Base-by-base conservation (phyloP, 1,140 invertebrate species). In the Zophobas morio region DNA sequence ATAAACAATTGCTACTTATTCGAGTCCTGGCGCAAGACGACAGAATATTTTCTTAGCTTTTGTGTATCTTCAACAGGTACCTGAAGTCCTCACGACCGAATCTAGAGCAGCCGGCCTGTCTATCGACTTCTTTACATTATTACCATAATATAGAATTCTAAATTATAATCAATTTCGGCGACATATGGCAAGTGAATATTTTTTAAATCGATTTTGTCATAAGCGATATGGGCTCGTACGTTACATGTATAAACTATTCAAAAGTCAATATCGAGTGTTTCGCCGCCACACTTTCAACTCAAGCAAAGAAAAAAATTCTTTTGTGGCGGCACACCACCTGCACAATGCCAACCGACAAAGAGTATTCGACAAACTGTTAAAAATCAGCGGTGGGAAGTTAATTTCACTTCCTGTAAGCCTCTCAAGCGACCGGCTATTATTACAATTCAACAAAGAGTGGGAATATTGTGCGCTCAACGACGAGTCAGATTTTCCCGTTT, bases 151-250 rank as follows among this genome's bases (percentile, higher is more conserved):
- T 46, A 46, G 42, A 46, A 46, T 46, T 46, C 8, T 46, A 46
- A 46, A 46, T 46, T 20, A 40, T 60, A 60, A 60, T 60, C 56
- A 66, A 66, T 66, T 42, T 66, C 8, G 42, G 60, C 39, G 33
- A 66, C 60, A 66, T 32, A 40, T 66, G 60, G 60, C 39, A 66
- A 20, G 20, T 46, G 39, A 36, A 60, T 60, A 60, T 60, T 60
- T 66, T 66, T 66, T 42, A 40, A 66, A 66, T 66, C 60, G 60
- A 42, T 66, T 46, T 66, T 66, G 60, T 42, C 60, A 66, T 66
- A 66, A 66, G 60, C 60, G n/a, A 51, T 51, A 42, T 57, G 20
- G 39, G 6, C 33, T 20, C 20, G 49, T 51, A 20, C 49, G 49
- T 51, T n/a, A 6, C 42, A 20, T 39, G 5, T 39, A 60, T 40